phyloP scores from a whole-genome alignment of 2,797 vertebrate species.

The Typhlichthys eigenmanni region DNA sequence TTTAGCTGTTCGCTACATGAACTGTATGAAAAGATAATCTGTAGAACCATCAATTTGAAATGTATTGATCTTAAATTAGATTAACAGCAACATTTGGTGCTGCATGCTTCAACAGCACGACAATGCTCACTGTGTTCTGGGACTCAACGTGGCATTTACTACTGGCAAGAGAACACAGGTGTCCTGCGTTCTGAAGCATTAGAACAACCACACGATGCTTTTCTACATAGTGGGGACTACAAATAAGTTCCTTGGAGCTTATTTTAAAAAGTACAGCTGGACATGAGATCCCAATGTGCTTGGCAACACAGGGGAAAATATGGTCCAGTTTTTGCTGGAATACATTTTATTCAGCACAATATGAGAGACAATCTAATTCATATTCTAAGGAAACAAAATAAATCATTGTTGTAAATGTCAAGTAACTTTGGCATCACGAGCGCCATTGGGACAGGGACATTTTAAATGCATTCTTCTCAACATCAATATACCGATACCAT shows the following conservation, averaged over 20 bases:
- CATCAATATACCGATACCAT: not conserved
- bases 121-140: slow-evolving; percentile 21
- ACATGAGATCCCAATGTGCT: not conserved
- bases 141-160: slow-evolving; percentile 43
- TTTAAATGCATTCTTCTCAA: slow-evolving; percentile 13
- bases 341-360: slow-evolving; percentile 1
- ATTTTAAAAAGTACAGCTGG: slow-evolving; percentile 1
- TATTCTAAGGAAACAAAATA: not conserved
- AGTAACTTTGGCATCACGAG: too few relatives aligned
- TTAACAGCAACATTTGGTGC: slow-evolving; percentile 45
- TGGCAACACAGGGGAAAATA: not conserved
- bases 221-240: not conserved
- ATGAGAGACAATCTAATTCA: not conserved
- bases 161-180: slow-evolving; percentile 28
- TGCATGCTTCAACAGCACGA: slow-evolving; percentile 38
- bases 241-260: slow-evolving; percentile 7
- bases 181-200: slow-evolving; percentile 22
- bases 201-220: slow-evolving; percentile 22
- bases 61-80: slow-evolving; percentile 55
- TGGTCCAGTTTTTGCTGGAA: not conserved
- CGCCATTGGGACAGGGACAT: not conserved
- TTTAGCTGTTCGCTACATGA: slow-evolving; percentile 22
- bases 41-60: slow-evolving; percentile 35
- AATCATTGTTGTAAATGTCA: too few relatives aligned
- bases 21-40: slow-evolving; percentile 52